Evolutionary conservation across 2,113 vertebrate genomes (phyloP).

Genomic region (Dipodomys spectabilis): DNA sequence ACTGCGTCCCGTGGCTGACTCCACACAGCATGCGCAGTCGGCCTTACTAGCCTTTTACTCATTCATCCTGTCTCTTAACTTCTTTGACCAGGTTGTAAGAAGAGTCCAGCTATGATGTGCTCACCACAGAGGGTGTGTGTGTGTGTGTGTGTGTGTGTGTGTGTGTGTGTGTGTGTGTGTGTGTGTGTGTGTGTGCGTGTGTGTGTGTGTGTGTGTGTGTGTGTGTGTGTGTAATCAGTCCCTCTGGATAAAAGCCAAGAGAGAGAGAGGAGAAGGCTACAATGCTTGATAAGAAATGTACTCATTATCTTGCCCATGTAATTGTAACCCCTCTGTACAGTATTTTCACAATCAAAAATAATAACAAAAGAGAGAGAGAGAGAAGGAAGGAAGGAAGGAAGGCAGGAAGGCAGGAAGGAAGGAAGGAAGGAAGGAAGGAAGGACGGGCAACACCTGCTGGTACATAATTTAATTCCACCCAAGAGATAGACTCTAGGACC

Average conservation of each 20-base stretch:
- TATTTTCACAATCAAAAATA: too few species aligned
- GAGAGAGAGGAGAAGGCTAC: too few species aligned
- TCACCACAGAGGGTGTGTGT: not conserved
- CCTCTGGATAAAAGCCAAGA: conserved; percentile 5
- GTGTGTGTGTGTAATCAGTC: not conserved
- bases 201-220: too few species aligned
- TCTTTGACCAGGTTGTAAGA: not conserved
- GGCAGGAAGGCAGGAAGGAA: too few species aligned
- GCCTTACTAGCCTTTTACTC: not conserved
- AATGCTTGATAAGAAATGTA: too few species aligned
- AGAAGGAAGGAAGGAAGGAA: too few species aligned
- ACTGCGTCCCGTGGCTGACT: not conserved
- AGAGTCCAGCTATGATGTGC: not conserved
- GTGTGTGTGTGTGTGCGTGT: not conserved
- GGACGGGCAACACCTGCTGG: not conserved
- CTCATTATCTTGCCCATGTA: too few species aligned
- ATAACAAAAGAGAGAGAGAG: too few species aligned
- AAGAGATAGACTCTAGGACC: not conserved
- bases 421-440: not conserved
- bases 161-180: too few species aligned
- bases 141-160: too few species aligned
- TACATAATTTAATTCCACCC: not conserved
- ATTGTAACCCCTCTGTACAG: too few species aligned
- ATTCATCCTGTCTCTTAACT: not conserved
- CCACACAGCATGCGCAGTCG: not conserved